Percentiles rank a stretch among this genome's conserved stretches.
These are phyloP conservation scores for Oncorhynchus keta DNA, from an alignment of 2,113 vertebrate genomes.

Conservation along the genomic window DNA sequence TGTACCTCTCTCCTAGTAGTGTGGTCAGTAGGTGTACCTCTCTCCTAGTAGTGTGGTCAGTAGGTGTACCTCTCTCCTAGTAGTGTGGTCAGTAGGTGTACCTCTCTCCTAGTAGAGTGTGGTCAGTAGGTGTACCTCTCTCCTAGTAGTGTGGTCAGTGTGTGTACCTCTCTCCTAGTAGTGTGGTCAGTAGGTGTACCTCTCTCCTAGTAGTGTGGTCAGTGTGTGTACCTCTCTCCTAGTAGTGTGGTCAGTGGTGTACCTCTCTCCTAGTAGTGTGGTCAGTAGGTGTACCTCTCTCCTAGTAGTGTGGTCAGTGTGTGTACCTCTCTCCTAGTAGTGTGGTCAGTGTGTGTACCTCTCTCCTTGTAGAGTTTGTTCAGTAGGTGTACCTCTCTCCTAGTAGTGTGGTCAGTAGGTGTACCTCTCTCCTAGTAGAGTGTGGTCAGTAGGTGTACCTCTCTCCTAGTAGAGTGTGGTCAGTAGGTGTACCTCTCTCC, in stretches of 20 bases:
- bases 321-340: constrained; percentile 94
- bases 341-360: constrained; percentile 93
- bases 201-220: constrained; percentile 94
- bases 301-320: constrained; percentile 95
- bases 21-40: constrained; percentile 73
- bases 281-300: constrained; percentile 94
- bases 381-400: no score
- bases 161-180: no score
- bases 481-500: constrained; percentile 93
- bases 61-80: constrained; percentile 93
- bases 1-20: neutral
- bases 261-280: constrained; percentile 96
- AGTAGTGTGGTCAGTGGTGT: constrained; percentile 91
- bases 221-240: constrained; percentile 95
- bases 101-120: constrained; percentile 97
- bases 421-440: no score
- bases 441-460: no score
- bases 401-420: no score
- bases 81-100: constrained; percentile 92
- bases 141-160: constrained; percentile 93
- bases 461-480: no score
- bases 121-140: no score
- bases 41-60: constrained; percentile 95
- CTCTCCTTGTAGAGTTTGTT: no score
- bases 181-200: no score